A percentile compares a stretch with the other conserved stretches of the same genome.
phyloP scores from a whole-genome alignment of 2,113 vertebrate genomes.

The Rhinopomastus cyanomelas region DNA sequence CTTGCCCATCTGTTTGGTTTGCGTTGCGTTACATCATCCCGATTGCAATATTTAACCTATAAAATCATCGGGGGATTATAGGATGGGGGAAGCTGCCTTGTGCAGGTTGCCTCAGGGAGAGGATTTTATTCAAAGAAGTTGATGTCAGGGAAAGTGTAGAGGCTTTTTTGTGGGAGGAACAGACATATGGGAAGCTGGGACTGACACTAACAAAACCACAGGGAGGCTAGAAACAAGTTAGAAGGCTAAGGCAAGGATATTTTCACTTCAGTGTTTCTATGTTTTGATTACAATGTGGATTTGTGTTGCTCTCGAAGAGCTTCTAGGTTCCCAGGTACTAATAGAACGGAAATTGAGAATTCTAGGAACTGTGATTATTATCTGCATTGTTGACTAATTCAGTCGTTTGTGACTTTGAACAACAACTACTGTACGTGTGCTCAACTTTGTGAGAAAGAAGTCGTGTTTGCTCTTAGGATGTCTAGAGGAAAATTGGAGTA shows the following conservation, averaged over 20 bases:
- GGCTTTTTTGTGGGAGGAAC: slow-evolving; percentile 45
- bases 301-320: background rate
- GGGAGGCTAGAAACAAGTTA: background rate
- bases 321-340: background rate
- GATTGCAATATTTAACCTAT: slow-evolving; percentile 4
- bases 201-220: slow-evolving; percentile 9
- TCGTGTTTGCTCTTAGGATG: background rate
- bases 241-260: slow-evolving; percentile 3
- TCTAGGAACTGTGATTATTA: background rate
- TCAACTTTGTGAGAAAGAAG: background rate
- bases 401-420: background rate
- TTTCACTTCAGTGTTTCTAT: background rate
- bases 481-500: background rate
- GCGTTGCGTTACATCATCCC: slow-evolving; percentile 20
- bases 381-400: background rate
- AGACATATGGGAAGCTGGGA: slow-evolving; percentile 44
- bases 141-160: slow-evolving; percentile 58
- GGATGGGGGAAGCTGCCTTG: background rate
- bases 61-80: background rate
- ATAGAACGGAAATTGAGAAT: background rate
- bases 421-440: background rate
- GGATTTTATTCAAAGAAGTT: slow-evolving; percentile 22
- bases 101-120: slow-evolving; percentile 21
- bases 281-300: background rate
- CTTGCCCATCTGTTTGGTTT: slow-evolving; percentile 59